Evolutionary conservation across 2,888 invertebrate genomes (phyloP).

Genomic region (Brenthis daphne): DNA sequence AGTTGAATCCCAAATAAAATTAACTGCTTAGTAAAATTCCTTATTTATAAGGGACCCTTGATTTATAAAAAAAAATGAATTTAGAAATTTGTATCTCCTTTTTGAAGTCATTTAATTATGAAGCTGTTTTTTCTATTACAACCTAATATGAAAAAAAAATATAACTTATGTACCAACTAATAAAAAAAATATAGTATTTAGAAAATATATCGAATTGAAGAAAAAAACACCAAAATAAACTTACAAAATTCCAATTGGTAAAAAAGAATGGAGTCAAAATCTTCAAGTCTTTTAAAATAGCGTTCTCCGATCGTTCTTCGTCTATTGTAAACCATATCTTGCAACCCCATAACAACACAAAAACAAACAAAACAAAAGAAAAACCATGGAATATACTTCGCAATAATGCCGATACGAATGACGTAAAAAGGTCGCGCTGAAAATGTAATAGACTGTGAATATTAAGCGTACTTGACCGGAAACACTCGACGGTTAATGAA

Average conservation of each 20-base stretch:
- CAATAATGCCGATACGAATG: slow-evolving; percentile 11
- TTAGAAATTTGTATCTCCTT: too few species aligned
- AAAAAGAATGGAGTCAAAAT: slow-evolving; percentile 49
- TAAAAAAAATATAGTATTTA: too few species aligned
- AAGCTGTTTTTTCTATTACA: too few species aligned
- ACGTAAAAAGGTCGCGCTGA: background rate
- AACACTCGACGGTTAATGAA: background rate
- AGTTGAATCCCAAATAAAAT: too few species aligned
- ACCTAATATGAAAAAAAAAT: too few species aligned
- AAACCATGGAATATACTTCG: slow-evolving; percentile 39
- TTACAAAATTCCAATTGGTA: slow-evolving; percentile 35
- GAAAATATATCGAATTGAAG: background rate
- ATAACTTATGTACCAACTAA: too few species aligned
- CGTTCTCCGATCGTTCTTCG: slow-evolving; percentile 41
- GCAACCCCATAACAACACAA: slow-evolving; percentile 31
- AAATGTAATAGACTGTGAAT: background rate
- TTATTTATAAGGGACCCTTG: too few species aligned
- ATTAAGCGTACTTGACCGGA: background rate
- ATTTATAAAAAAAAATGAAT: too few species aligned
- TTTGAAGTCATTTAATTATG: too few species aligned
- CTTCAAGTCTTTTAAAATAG: slow-evolving; percentile 43
- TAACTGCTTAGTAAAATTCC: too few species aligned
- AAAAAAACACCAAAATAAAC: slow-evolving; percentile 1
- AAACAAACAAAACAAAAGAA: slow-evolving; percentile 35
- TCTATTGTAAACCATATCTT: slow-evolving; percentile 40